Base-by-base conservation (phyloP, 2,888 invertebrate species). In the Eristalis intricaria region DNA sequence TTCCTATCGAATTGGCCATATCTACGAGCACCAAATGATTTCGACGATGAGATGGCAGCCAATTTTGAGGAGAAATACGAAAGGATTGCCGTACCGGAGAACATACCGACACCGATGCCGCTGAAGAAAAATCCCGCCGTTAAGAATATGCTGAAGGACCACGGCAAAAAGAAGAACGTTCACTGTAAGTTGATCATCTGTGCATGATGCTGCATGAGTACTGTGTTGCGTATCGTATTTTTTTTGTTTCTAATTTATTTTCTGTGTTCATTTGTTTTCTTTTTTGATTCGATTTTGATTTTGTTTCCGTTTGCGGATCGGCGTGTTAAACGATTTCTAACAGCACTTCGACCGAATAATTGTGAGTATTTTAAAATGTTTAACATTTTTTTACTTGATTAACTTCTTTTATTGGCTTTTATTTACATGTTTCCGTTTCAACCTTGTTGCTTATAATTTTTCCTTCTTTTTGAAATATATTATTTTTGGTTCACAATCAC, bases 141-240 rank as follows among this genome's bases (percentile, higher is more conserved):
- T 65, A 84, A 84, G 50, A 77, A 89, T 1, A 66, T 80, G 0
- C 81, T 89, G 38, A 92, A 91, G 76, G 91, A 91, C 77, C 92
- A 91, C 63, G 91, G 90, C 76, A 90, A 90, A 84, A 92, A 92
- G 80, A 92, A 92, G 89, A 92, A 92, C 89, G 90, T 91, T 40
- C 91, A 92, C 85, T 92, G 92, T 92, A 82, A 92, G 92, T 92
- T 15, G 15, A 63, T n/a, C 11, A 32, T 40, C n/a, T 64, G 22
- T 40, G 60, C 15, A 43, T n/a, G 10, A 32, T 8, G 32, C 35
- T 71, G 19, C 26, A 26, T 60, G 35, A 56, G 22, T 26, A 13
- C 11, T 84, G 19, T n/a, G 5, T 8, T 15, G 2, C 40, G 23
- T 63, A 2, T n/a, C 22, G 3, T 61, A n/a, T 64, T 38, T 15